Conservation (phyloP, 2,113 vertebrate species). For the Suncus etruscus region DNA sequence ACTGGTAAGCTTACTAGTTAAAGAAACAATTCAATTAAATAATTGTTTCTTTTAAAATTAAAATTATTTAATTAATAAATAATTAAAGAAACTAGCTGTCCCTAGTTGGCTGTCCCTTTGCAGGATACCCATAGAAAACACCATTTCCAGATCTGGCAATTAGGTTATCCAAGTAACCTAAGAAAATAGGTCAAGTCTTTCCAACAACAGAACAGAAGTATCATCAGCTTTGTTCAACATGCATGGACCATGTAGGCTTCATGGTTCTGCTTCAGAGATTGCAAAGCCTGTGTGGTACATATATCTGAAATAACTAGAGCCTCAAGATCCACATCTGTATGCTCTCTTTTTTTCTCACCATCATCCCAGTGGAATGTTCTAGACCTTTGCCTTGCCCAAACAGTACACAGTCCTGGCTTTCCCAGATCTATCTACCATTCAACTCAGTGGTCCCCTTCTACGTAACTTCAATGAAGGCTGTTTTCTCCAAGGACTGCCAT, state of each 20-base stretch:
- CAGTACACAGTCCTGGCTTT: neutral
- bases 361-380: too few relatives aligned
- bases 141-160: neutral
- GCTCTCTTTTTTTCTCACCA: neutral
- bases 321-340: rapidly evolving
- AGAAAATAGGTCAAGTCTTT: neutral
- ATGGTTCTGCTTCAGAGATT: neutral
- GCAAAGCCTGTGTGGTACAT: neutral
- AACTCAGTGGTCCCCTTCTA: neutral
- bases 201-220: neutral
- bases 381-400: neutral
- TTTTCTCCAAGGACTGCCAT: too few relatives aligned
- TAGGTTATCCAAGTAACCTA: neutral
- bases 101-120: neutral
- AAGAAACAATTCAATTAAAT: neutral
- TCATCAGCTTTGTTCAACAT: rapidly evolving
- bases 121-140: rapidly evolving
- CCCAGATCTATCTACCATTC: neutral
- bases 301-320: rapidly evolving
- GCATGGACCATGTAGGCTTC: rapidly evolving
- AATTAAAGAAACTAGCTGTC: too few relatives aligned
- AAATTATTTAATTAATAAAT: too few relatives aligned
- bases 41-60: too few relatives aligned
- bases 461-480: neutral
- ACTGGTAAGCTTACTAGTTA: neutral